A percentile compares a stretch with the other conserved stretches of the same genome.
phyloP scores from a whole-genome alignment of 2,888 invertebrate species.

The Adela reaumurella region DNA sequence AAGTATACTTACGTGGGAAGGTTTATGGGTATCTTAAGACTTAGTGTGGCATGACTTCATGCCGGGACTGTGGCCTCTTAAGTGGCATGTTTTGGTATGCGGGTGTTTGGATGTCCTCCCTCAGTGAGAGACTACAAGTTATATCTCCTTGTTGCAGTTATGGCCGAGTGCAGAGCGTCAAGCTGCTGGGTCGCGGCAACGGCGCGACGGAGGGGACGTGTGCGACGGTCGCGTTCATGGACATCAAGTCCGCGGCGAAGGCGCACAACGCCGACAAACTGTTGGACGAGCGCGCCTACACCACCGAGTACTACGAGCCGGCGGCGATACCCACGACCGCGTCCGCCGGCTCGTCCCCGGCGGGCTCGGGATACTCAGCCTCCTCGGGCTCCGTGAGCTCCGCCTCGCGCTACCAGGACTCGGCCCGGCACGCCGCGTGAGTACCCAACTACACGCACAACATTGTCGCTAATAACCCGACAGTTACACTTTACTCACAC shows the following conservation, averaged over 20 bases:
- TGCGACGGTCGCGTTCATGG: conserved; percentile 93
- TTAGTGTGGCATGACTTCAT: no score
- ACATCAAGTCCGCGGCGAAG: conserved; percentile 94
- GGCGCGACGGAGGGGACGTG: conserved; percentile 62
- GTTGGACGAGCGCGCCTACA: conserved; percentile 81
- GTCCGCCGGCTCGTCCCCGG: conserved; percentile 52
- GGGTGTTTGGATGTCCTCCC: no score
- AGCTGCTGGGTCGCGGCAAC: conserved; percentile 62
- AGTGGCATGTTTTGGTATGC: no score
- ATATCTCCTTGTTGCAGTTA: conserved; percentile 64
- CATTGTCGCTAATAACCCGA: no score
- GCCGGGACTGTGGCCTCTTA: no score
- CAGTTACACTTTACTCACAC: no score
- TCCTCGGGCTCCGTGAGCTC: conserved; percentile 60
- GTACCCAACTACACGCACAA: not conserved
- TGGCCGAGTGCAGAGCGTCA: conserved; percentile 97
- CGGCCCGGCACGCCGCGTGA: not conserved
- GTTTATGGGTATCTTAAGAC: no score
- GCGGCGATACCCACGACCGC: conserved; percentile 65
- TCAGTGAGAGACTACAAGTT: no score
- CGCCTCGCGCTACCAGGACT: conserved; percentile 24
- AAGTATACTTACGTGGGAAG: no score
- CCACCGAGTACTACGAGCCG: conserved; percentile 90
- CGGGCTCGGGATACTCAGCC: conserved; percentile 61
- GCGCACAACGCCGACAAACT: conserved; percentile 88